These are phyloP conservation scores for Lophura swinhoii DNA, from an alignment of 2,797 vertebrate species.

Conservation along the genomic window DNA sequence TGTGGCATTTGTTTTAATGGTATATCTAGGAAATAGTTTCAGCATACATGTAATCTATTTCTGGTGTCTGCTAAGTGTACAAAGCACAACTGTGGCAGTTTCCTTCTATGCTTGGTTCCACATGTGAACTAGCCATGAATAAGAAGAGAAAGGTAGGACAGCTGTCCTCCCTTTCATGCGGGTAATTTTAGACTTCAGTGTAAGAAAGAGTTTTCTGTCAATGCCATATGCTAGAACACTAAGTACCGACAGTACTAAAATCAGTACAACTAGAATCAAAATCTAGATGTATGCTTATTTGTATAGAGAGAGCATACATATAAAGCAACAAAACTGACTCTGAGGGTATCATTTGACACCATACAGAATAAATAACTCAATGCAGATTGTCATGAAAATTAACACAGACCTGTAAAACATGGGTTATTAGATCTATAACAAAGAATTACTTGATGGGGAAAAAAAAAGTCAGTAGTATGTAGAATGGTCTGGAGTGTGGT, in stretches of 20 bases:
- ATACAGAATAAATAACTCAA: not conserved
- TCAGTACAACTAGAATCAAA: not conserved
- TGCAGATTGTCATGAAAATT: not conserved
- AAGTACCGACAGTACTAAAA: not conserved
- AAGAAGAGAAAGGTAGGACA: not conserved
- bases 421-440: not conserved
- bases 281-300: not conserved
- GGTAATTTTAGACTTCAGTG: not conserved
- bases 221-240: not conserved
- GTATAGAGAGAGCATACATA: not conserved
- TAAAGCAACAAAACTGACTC: not conserved
- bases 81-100: not conserved
- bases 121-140: not conserved
- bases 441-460: not conserved
- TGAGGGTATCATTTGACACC: not conserved
- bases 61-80: not conserved
- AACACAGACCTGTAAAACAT: not conserved
- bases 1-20: not conserved
- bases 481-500: not conserved
- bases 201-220: not conserved
- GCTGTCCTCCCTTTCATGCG: not conserved
- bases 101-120: not conserved
- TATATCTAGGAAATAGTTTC: not conserved
- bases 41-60: not conserved
- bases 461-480: accelerated